Evolutionary conservation across 1,140 invertebrate species (phyloP).

Genomic region (Paraescarpia echinospica): DNA sequence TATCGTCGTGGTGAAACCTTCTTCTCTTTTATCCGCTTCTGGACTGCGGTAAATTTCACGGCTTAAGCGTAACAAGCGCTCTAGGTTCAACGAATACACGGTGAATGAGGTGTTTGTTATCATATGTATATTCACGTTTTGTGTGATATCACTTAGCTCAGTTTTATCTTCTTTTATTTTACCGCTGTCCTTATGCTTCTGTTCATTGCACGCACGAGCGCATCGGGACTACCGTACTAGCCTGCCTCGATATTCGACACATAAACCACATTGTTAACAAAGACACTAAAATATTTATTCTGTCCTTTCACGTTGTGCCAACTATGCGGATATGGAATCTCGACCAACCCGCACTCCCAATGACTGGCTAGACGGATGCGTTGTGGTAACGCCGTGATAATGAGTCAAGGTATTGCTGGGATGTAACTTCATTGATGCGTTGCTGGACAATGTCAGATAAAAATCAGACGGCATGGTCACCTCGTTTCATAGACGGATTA

Average conservation of each 20-base stretch:
- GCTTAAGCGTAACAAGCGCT: too few species aligned
- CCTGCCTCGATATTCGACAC: not conserved
- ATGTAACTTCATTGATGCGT: not conserved
- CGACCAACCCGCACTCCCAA: not conserved
- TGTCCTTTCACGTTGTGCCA: not conserved
- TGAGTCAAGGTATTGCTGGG: not conserved
- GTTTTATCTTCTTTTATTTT: not conserved
- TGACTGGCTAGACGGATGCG: not conserved
- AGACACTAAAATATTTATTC: too few species aligned
- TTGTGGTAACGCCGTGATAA: not conserved
- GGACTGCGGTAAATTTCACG: not conserved
- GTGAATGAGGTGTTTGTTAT: not conserved
- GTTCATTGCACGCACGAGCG: not conserved
- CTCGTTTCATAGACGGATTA: not conserved
- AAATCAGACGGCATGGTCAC: not conserved
- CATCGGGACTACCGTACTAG: not conserved
- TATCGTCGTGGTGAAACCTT: not conserved
- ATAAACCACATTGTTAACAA: too few species aligned
- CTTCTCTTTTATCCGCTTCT: too few species aligned
- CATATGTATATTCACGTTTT: not conserved
- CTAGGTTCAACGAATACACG: not conserved
- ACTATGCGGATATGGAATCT: not conserved
- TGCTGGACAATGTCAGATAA: not conserved
- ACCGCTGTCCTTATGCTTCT: too few species aligned
- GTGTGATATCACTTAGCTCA: not conserved